phyloP scores from a whole-genome alignment of 2,797 vertebrate species.

The Natrix natrix region DNA sequence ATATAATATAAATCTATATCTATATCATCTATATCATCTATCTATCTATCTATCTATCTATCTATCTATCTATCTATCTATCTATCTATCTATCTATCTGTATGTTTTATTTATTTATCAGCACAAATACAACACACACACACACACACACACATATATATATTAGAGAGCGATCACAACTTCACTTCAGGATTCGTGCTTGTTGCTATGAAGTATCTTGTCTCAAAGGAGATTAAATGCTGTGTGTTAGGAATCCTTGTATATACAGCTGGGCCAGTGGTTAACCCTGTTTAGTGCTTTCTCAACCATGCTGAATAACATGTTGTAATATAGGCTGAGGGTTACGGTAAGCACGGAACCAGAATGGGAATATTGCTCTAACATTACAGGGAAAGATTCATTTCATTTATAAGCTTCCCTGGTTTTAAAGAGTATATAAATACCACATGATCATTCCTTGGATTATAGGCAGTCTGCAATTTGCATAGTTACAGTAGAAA shows the following conservation, averaged over 20 bases:
- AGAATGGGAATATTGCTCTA: neutral
- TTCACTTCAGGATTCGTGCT: neutral
- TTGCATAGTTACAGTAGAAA: neutral
- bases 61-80: no score
- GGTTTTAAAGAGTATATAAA: neutral
- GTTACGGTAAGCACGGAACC: neutral
- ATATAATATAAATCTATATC: no score
- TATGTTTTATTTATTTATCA: no score
- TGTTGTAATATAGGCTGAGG: neutral
- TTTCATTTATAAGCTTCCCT: neutral
- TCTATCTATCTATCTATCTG: no score
- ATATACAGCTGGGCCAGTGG: neutral
- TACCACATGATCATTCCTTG: neutral
- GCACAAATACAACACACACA: no score
- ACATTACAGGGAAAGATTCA: neutral
- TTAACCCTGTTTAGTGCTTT: neutral
- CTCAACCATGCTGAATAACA: neutral
- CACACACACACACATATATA: no score
- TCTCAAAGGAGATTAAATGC: neutral
- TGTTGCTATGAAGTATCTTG: neutral
- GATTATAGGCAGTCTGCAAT: neutral
- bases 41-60: no score
- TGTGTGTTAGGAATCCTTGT: neutral
- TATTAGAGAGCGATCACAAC: neutral
- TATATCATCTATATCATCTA: no score